Conservation (phyloP, 2,113 vertebrate species). For the Smithornis capensis region DNA sequence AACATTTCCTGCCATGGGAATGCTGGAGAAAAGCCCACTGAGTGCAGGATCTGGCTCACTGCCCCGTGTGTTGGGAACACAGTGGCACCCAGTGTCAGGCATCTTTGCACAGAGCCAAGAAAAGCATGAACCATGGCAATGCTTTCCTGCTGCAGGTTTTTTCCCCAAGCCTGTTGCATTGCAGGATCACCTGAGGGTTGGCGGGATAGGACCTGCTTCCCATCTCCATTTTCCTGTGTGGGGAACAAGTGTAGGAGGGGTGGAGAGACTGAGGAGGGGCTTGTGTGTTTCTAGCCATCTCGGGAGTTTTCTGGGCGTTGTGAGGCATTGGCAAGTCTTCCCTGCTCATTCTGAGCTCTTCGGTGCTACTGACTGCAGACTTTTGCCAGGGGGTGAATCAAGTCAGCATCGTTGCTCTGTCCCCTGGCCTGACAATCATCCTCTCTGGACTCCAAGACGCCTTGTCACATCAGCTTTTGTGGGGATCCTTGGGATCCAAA, state of each 20-base stretch:
- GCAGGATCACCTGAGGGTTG: neutral
- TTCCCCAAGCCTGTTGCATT: neutral
- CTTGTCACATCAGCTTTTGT: neutral
- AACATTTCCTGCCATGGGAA: neutral
- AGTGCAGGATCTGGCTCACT: neutral
- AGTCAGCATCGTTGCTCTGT: neutral
- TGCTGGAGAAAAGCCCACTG: neutral
- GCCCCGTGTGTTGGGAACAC: rapidly evolving
- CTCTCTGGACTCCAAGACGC: neutral
- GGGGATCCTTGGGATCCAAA: rapidly evolving
- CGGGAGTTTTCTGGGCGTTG: rapidly evolving
- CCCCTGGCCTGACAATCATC: neutral
- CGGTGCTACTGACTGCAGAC: neutral
- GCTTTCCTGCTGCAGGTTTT: neutral
- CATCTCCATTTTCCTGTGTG: neutral
- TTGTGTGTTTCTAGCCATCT: neutral
- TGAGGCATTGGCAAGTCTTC: neutral
- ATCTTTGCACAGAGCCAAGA: neutral
- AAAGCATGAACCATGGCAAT: rapidly evolving
- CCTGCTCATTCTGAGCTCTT: neutral
- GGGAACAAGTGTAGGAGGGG: rapidly evolving
- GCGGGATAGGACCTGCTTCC: neutral
- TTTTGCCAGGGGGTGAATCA: rapidly evolving
- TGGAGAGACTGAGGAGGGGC: neutral
- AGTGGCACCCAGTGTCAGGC: neutral